Evolutionary conservation across 2,113 vertebrate genomes (phyloP), one percentile per base, ranked within the genome.

Genomic region (Brachyistius frenatus): DNA sequence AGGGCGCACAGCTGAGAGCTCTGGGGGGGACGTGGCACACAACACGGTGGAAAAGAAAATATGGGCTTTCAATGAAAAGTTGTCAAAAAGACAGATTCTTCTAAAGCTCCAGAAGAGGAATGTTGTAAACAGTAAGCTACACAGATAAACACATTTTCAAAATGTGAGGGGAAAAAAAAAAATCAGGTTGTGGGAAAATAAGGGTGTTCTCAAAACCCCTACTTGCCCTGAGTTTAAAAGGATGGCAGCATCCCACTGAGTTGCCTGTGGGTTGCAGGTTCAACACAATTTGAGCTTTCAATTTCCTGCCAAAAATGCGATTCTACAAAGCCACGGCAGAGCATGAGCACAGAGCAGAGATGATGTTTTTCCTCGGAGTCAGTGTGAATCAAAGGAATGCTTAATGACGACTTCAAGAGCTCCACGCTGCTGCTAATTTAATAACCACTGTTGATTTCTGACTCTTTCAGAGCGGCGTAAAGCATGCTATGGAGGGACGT

Each of bases 1-100:
- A 93, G 88, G 75, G 64, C 78, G 61, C 73, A 78, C 86, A 89
- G 87, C 89, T 87, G 80, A 93, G 82, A 81, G 86, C 91, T 88
- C 88, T 66, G 80, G 87, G 81, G 87, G 81, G 84, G 83, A 89
- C 81, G 73, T 60, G 71, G 73, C 77, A 73, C 70, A 57, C n/a
- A 53, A 41, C 7, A 61, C 56, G 75, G 9, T 8, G 11, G 14
- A 55, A 55, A 49, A 56, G 39, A 72, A 69, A 84, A 76, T 10
- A 50, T 7, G 39, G 31, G 72, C 73, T 86, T 84, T 80, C 72
- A 70, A 70, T 52, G 66, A 79, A 80, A 78, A 81, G 63, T 73
- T 57, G 31, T 35, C 65, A 64, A 56, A 76, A 78, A 67, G 58
- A 80, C 47, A 31, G 37, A 73, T 10, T 65, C 41, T 63, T 81